Conservation (phyloP, 2,797 vertebrate genomes). For the Mormyrops boulengeri region DNA sequence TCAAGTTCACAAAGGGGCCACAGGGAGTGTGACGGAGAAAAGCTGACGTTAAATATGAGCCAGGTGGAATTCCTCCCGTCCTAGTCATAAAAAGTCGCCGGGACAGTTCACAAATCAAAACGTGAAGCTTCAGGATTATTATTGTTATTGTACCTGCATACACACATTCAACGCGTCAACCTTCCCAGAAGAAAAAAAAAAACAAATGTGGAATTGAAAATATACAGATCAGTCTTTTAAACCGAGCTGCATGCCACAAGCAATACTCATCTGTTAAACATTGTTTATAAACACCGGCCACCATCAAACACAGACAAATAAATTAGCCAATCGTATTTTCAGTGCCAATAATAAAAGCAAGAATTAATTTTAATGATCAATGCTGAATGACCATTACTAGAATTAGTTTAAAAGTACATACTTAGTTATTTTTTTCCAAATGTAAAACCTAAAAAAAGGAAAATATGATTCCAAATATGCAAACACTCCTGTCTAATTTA, state of each 20-base stretch:
- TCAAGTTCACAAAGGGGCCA: slow-evolving; percentile 50
- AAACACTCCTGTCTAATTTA: neutral
- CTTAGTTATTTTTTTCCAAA: neutral
- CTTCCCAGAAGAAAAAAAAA: slow-evolving; percentile 27
- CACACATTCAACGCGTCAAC: slow-evolving; percentile 60
- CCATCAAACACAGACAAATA: neutral
- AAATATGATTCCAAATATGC: neutral
- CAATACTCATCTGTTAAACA: neutral
- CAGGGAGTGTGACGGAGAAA: slow-evolving; percentile 51
- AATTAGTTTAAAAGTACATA: neutral
- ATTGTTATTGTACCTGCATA: slow-evolving; percentile 68
- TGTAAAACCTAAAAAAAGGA: neutral
- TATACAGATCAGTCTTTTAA: slow-evolving; percentile 48
- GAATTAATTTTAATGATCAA: neutral
- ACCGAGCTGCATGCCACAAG: slow-evolving; percentile 36
- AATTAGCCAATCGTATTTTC: neutral
- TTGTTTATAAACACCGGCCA: neutral
- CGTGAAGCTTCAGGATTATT: slow-evolving; percentile 64
- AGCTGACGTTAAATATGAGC: slow-evolving; percentile 61
- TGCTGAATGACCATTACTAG: neutral
- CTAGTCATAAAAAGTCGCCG: slow-evolving; percentile 62
- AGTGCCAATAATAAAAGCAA: neutral
- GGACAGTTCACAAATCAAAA: slow-evolving; percentile 71
- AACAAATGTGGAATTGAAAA: slow-evolving; percentile 40
- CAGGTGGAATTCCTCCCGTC: slow-evolving; percentile 68